Percentiles rank a stretch among this genome's conserved stretches.
Evolutionary conservation across 2,113 vertebrate genomes (phyloP).

Genomic region (Camelus dromedarius): DNA sequence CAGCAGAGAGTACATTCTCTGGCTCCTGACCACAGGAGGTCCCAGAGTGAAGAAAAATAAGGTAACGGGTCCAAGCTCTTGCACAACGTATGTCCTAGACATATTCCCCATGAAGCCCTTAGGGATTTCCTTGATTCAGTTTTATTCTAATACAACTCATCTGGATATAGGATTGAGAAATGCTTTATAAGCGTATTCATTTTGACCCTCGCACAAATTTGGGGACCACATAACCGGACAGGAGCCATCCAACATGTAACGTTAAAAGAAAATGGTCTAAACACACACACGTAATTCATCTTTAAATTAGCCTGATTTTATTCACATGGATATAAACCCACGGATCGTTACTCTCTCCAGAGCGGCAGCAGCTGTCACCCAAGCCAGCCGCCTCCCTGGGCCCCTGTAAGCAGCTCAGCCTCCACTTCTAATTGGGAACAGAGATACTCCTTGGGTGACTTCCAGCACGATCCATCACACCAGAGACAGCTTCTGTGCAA

Average conservation of each 20-base stretch:
- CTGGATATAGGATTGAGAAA: constrained; percentile 58
- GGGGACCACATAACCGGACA: constrained; percentile 43
- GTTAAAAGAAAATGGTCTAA: constrained; percentile 71
- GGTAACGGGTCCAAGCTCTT: constrained; percentile 23
- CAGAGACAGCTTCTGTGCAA: constrained; percentile 89
- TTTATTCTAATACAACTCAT: constrained; percentile 57
- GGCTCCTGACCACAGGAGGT: not conserved
- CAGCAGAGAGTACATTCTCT: not conserved
- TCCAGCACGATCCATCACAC: constrained; percentile 89
- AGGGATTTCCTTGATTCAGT: constrained; percentile 59
- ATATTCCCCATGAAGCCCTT: not conserved
- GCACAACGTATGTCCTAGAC: not conserved
- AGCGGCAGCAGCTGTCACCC: constrained; percentile 88
- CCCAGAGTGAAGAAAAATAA: not conserved
- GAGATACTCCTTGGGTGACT: constrained; percentile 89
- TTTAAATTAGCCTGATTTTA: constrained; percentile 81
- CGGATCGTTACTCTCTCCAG: constrained; percentile 87
- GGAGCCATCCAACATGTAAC: constrained; percentile 58
- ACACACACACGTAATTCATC: constrained; percentile 74
- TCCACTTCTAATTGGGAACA: constrained; percentile 90
- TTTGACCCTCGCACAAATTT: constrained; percentile 60
- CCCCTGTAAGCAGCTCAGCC: constrained; percentile 85
- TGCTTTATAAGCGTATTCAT: constrained; percentile 47
- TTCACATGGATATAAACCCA: constrained; percentile 81
- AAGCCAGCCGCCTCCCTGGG: constrained; percentile 86